Percentiles rank a stretch among this genome's conserved stretches.
phyloP scores from a whole-genome alignment of 2,888 invertebrate genomes.

The Drosophila acutilabella region DNA sequence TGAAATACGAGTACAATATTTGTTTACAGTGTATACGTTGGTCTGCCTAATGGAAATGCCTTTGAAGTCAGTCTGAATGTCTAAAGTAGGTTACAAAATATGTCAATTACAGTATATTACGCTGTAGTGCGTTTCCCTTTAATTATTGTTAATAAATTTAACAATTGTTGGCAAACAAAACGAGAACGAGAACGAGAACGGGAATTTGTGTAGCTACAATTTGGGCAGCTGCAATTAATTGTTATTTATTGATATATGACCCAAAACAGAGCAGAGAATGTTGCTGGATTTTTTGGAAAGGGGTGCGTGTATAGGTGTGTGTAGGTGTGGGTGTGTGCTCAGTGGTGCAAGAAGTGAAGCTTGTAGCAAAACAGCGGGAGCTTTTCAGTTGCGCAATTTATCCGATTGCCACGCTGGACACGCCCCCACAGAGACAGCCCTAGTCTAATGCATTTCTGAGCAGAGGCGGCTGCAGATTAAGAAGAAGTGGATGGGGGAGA shows the following conservation, averaged over 20 bases:
- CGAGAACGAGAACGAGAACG: not conserved
- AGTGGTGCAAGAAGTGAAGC: conserved; percentile 37
- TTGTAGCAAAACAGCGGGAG: conserved; percentile 23
- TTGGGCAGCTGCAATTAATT: conserved; percentile 22
- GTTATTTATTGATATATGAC: conserved; percentile 38
- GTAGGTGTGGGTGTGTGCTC: conserved; percentile 7
- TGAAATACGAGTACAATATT: not conserved
- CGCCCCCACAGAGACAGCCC: conserved; percentile 34
- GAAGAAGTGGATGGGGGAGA: not conserved
- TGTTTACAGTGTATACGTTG: not conserved
- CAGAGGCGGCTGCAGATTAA: not conserved
- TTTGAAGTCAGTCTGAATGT: not conserved
- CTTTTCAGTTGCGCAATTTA: conserved; percentile 40
- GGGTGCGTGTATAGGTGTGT: conserved; percentile 1
- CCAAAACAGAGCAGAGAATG: conserved; percentile 24
- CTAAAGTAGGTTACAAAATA: conserved; percentile 16
- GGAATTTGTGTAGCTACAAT: not conserved
- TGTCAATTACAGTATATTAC: conserved; percentile 21
- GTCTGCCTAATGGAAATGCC: conserved; percentile 9
- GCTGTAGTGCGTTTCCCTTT: conserved; percentile 2
- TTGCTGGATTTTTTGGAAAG: conserved; percentile 3
- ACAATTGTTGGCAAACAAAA: conserved; percentile 21
- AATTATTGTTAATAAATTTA: conserved; percentile 48
- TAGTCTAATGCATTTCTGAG: conserved; percentile 55
- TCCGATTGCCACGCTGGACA: conserved; percentile 27